These are phyloP conservation scores for Hypsibius dujardini DNA, from an alignment of 1,140 invertebrate genomes.

Conservation along the genomic window DNA sequence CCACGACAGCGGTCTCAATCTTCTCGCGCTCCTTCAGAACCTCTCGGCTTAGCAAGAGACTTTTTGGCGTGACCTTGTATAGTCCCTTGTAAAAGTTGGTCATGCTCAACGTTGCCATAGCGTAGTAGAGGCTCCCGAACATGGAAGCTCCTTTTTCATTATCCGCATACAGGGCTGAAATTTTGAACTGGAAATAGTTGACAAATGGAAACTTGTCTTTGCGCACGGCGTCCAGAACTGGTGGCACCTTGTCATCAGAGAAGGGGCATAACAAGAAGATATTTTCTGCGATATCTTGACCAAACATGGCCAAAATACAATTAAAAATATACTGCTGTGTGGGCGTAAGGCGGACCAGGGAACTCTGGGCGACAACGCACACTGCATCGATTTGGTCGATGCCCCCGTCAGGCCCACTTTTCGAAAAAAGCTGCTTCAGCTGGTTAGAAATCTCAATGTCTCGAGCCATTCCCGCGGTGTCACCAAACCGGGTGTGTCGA, in stretches of 20 bases:
- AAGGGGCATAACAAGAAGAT: constrained; percentile 26
- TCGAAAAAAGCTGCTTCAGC: constrained; percentile 23
- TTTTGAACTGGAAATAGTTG: constrained; percentile 19
- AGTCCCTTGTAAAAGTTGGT: not conserved
- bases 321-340: constrained; percentile 25
- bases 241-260: constrained; percentile 22
- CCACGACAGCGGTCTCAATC: not conserved
- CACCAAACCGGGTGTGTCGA: constrained; percentile 21
- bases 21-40: not conserved
- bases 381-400: constrained; percentile 25
- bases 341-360: constrained; percentile 4
- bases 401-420: constrained; percentile 18
- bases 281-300: constrained; percentile 25
- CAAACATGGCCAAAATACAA: constrained; percentile 25
- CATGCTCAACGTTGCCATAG: not conserved
- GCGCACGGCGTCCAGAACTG: constrained; percentile 22
- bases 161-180: not conserved
- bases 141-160: not conserved
- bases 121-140: not conserved
- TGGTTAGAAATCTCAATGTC: constrained; percentile 24
- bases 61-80: not conserved
- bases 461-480: constrained; percentile 24
- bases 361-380: constrained; percentile 17
- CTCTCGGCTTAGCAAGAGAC: not conserved
- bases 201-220: constrained; percentile 22